Evolutionary conservation across 35 echinoderm and acorn worm species (phyloP), one percentile per base, ranked within the genome.

Genomic region (Lytechinus pictus): DNA sequence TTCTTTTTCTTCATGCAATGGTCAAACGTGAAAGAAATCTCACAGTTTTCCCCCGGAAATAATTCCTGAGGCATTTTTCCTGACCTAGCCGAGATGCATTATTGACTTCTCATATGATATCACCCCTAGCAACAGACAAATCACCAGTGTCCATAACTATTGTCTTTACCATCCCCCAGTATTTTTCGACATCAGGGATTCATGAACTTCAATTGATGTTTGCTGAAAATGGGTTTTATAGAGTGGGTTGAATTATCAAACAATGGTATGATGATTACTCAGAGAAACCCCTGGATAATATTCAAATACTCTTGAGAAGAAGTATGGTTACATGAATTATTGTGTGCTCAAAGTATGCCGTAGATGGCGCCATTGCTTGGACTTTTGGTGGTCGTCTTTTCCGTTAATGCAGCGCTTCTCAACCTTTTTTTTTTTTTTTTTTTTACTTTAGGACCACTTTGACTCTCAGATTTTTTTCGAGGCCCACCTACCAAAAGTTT

Each of bases 41-140:
- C 66, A 24, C 66, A 79, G 66, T 79, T 79, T 79, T 79, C 66
- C 66, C 66, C 19, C 66, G 66, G 66, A 79, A 79, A 79, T 79
- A 79, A 79, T 79, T 79, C 66, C 66, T 79, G 66, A 79, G 66
- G 66, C 66, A 79, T 79, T 79, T 16, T 79, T 79, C 66, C 66
- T 79, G 66, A 79, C n/a, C 66, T 24, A 79, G 66, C 66, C 66
- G 16, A n/a, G 66, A 79, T 79, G 66, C 21, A 79, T 79, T 79
- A 79, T 79, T 79, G 66, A 79, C 66, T 79, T 79, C 66, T 79
- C 66, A 79, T 24, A 79, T 79, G 66, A 79, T 79, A 79, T 79
- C 66, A 79, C 66, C 66, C 66, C 66, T 79, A 24, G 66, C 66
- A 79, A n/a, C 66, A 79, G 66, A 79, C 66, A 79, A 79, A 79